These are phyloP conservation scores for Notospermus geniculatus DNA, from an alignment of 1,140 invertebrate species.

Conservation along the genomic window DNA sequence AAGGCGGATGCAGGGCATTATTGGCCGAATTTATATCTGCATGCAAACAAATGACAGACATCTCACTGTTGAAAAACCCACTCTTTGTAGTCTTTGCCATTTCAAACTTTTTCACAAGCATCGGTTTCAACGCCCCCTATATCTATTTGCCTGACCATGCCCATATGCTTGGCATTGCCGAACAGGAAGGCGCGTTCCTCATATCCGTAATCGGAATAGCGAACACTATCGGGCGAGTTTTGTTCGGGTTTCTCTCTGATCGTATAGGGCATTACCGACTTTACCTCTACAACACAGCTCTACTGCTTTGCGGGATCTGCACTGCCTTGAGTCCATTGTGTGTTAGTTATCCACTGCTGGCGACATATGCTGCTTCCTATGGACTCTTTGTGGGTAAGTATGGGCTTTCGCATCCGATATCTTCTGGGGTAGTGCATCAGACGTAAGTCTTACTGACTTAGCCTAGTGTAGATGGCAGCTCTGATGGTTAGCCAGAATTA, in stretches of 20 bases:
- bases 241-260: constrained; percentile 60
- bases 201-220: constrained; percentile 83
- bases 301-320: constrained; percentile 75
- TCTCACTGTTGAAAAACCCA: constrained; percentile 77
- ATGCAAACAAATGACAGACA: constrained; percentile 79
- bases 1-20: constrained; percentile 15
- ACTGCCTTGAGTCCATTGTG: constrained; percentile 76
- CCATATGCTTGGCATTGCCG: constrained; percentile 59
- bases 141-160: constrained; percentile 69
- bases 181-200: constrained; percentile 76
- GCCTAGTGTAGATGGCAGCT: background rate
- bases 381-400: constrained; percentile 73
- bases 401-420: too few relatives aligned
- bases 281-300: constrained; percentile 80
- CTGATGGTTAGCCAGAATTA: background rate
- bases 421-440: too few relatives aligned
- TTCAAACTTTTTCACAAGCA: constrained; percentile 93
- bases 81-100: constrained; percentile 87
- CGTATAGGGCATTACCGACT: constrained; percentile 59
- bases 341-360: constrained; percentile 66
- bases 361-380: constrained; percentile 76
- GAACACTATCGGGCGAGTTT: constrained; percentile 61
- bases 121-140: constrained; percentile 92
- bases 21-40: constrained; percentile 43
- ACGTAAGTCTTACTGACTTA: background rate